Evolutionary conservation across 2,888 invertebrate species (phyloP), one percentile per base, ranked within the genome.

Genomic region (Andrena bicolor): DNA sequence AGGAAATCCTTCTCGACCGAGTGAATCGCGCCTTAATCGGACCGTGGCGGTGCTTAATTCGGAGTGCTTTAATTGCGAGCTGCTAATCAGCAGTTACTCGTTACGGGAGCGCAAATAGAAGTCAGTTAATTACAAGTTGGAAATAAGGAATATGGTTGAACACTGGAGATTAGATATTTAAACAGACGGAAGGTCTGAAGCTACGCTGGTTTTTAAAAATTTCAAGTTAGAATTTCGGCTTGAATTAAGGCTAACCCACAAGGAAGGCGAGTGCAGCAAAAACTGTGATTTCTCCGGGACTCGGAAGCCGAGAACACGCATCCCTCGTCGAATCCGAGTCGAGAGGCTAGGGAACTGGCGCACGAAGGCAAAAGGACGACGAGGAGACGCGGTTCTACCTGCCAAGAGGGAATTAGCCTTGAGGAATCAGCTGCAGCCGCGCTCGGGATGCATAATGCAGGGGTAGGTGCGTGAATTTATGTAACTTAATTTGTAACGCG

Each of bases 401-500:
- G 74, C 76, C 63, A 53, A 53, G 72, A 64, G 86, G 72, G 71
- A 84, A 87, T 87, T 88, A 86, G 76, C 74, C 73, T 69, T 65
- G 61, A 64, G 70, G 83, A 79, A 74, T 82, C 72, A 77, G 72
- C 49, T 48, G 83, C 71, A 68, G 70, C 70, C 64, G 69, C 49
- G 61, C 35, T 68, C 76, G 66, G 68, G 68, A 75, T 56, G 76
- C 75, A 80, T 86, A 86, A 87, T 88, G 78, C 63, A 65, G 23
- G 74, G 76, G 84, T 82, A 78, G 71, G 58, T 70, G 76, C 82
- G 74, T 74, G 75, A 86, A 88, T 88, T 88, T 86, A 88, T 88
- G 87, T 84, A 86, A 88, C 88, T 88, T 84, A 88, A 88, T 88
- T 88, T 88, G 80, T 88, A 88, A 88, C 68, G 58, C 65, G 80